Conservation (phyloP, 2,113 vertebrate species). For the Odontesthes bonariensis region DNA sequence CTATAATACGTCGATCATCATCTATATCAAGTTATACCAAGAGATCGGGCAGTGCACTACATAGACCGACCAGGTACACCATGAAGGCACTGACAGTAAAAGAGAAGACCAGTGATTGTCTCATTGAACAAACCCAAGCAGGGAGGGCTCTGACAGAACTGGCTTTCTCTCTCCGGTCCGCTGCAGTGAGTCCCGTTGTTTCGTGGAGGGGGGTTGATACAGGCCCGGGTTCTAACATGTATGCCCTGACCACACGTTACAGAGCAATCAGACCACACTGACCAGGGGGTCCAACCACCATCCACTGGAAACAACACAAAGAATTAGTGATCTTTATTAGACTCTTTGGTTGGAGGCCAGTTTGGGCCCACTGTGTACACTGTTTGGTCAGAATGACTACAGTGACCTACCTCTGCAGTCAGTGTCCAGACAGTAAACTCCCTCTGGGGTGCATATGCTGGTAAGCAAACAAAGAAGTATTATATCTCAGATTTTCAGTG, state of each 20-base stretch:
- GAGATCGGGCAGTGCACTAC: no score
- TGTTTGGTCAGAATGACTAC: not conserved
- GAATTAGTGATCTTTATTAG: not conserved
- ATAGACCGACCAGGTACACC: no score
- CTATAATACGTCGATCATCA: not conserved
- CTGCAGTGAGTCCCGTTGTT: slow-evolving; percentile 78
- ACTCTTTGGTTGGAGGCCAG: not conserved
- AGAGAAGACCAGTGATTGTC: no score
- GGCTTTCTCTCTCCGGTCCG: slow-evolving; percentile 80
- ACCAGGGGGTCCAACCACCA: slow-evolving; percentile 88
- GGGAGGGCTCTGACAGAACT: slow-evolving; percentile 73
- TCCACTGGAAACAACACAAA: slow-evolving; percentile 75
- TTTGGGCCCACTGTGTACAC: not conserved
- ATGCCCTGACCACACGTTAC: slow-evolving; percentile 84
- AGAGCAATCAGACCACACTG: slow-evolving; percentile 89
- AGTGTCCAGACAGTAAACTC: slow-evolving; percentile 84
- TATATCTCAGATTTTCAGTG: not conserved
- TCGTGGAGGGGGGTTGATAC: slow-evolving; percentile 81
- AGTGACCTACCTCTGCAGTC: slow-evolving; percentile 85
- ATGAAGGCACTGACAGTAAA: not conserved
- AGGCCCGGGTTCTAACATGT: slow-evolving; percentile 84
- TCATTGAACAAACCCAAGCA: slow-evolving; percentile 78
- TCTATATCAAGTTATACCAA: no score
- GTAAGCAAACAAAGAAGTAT: slow-evolving; percentile 19
- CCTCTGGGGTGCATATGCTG: slow-evolving; percentile 91